Conservation (phyloP, 2,797 vertebrate genomes). For the Chelidonichthys spinosus region DNA sequence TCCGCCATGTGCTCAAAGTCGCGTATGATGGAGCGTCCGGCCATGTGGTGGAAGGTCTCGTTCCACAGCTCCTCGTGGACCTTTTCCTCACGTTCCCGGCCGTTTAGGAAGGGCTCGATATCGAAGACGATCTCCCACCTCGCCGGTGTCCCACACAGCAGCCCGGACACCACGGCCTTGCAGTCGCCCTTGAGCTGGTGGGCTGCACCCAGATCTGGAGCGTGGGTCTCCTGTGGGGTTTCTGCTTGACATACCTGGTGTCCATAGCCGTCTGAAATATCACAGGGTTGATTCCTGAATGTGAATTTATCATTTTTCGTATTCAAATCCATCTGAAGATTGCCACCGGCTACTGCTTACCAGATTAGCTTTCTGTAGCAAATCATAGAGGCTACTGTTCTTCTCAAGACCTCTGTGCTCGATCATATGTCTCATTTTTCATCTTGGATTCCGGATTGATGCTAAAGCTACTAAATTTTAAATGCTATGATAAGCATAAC, state of each 20-base stretch:
- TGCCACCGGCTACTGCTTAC: background rate
- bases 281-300: conserved; percentile 24
- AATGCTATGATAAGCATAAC: no score
- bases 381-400: conserved; percentile 19
- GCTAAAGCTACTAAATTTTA: no score
- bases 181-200: conserved; percentile 78
- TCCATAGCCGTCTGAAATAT: conserved; percentile 81
- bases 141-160: conserved; percentile 84
- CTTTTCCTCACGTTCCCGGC: conserved; percentile 80
- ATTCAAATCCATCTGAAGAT: background rate
- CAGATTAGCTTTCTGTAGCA: conserved; percentile 10
- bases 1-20: conserved; percentile 94
- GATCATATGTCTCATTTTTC: background rate
- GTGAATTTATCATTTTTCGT: background rate
- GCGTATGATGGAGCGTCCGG: conserved; percentile 90
- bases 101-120: conserved; percentile 85
- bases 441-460: background rate
- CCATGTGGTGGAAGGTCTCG: conserved; percentile 96
- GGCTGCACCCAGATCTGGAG: conserved; percentile 47
- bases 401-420: background rate
- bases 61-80: conserved; percentile 91
- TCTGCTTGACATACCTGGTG: conserved; percentile 88
- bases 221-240: conserved; percentile 80
- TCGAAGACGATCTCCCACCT: conserved; percentile 96
- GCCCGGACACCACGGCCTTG: conserved; percentile 91